Conservation (phyloP, 2,113 vertebrate species). For the Anseranas semipalmata region DNA sequence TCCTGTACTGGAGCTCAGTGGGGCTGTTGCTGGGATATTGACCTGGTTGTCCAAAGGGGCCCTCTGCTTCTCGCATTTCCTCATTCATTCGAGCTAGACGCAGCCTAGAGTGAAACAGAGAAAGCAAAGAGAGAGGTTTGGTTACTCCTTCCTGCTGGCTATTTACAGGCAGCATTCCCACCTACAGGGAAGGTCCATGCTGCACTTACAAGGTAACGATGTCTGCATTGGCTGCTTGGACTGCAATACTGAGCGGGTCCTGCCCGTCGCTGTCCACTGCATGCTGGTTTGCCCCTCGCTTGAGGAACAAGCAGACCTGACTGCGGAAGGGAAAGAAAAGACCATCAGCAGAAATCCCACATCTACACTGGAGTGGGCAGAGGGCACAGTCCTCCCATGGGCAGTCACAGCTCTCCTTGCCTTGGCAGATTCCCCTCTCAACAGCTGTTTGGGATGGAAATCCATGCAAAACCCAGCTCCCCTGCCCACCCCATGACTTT, state of each 20-base stretch:
- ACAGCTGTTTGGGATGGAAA: no score
- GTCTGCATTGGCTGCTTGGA: conserved; percentile 94
- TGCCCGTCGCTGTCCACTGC: conserved; percentile 88
- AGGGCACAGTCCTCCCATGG: not conserved
- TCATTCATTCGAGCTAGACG: conserved; percentile 97
- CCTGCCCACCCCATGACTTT: not conserved
- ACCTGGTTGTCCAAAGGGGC: conserved; percentile 89
- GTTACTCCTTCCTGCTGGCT: not conserved
- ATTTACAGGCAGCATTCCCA: accelerated
- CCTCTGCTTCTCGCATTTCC: conserved; percentile 96
- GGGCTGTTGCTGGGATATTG: conserved; percentile 91
- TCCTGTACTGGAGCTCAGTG: conserved; percentile 96
- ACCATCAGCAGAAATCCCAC: not conserved
- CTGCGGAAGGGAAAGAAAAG: conserved; percentile 69
- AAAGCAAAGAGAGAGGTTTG: not conserved
- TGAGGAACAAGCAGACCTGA: conserved; percentile 96
- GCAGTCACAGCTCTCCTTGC: not conserved
- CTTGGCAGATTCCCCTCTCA: not conserved
- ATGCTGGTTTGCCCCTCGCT: conserved; percentile 91
- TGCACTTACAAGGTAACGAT: conserved; percentile 93
- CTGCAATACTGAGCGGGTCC: conserved; percentile 92
- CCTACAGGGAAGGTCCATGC: accelerated
- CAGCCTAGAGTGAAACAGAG: conserved; percentile 75
- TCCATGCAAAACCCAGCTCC: not conserved
- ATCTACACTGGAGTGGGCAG: accelerated